Evolutionary conservation across 2,797 vertebrate genomes (phyloP), one percentile per base, ranked within the genome.

Genomic region (Taeniopygia guttata): DNA sequence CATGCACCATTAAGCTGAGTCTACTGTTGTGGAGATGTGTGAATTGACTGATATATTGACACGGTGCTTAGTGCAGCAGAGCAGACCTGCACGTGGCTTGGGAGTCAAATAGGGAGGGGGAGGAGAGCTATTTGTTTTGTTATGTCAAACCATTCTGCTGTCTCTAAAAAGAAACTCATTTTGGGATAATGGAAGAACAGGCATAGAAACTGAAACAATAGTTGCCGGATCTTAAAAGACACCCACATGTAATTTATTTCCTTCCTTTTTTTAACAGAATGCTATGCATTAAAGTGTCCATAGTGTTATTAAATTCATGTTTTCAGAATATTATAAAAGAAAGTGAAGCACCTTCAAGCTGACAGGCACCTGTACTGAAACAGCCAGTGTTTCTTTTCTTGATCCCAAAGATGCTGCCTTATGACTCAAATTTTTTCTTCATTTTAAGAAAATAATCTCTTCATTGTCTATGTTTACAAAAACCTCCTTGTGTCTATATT

Each of bases 141-240:
- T 94, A 51, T 93, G 91, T 96, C 89, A 92, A 95, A 76, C 76
- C 86, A 90, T 97, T 96, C 85, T 96, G 69, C 85, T 45, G 32
- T 52, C 70, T 90, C 91, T 96, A 95, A 97, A 97, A 94, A 82
- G 91, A 93, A 95, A 95, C 90, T 96, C 81, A 88, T 97, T 95
- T 97, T 82, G 67, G 77, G 84, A 80, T 95, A 93, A 97, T 96
- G 80, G 94, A 96, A 94, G 83, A 93, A 92, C 87, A 85, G 88
- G 60, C 84, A 94, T 76, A 95, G 82, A 87, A 87, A 78, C 68
- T 95, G 68, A 93, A 92, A 96, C 87, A 96, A 94, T 95, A 63
- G 69, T 60, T 92, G 22, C 40, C 62, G 38, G 26, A 43, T 84
- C 82, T 95, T 95, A 87, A 90, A 93, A 80, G 78, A 82, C 93